phyloP scores from a whole-genome alignment of 2,113 vertebrate species.

The Elephantulus edwardii region DNA sequence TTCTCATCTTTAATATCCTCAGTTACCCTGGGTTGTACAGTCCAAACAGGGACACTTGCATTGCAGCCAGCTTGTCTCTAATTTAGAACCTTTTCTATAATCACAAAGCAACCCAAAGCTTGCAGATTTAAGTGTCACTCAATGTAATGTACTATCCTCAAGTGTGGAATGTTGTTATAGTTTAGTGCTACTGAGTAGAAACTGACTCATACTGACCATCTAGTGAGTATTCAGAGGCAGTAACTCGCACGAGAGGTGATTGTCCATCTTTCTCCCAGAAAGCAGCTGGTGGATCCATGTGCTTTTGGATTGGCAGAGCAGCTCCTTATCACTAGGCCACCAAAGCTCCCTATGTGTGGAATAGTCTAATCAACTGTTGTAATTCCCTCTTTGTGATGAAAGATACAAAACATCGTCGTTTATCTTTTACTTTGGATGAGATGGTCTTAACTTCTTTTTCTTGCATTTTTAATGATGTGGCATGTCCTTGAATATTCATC shows the following conservation, averaged over 20 bases:
- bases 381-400: not conserved
- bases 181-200: no score
- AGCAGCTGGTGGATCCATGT: no score
- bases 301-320: no score
- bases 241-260: no score
- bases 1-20: not conserved
- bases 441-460: not conserved
- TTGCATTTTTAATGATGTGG: not conserved
- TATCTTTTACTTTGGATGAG: not conserved
- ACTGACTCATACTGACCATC: no score
- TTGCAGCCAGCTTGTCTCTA: not conserved
- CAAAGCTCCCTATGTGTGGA: no score
- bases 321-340: no score
- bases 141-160: no score
- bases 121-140: not conserved
- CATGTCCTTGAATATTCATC: not conserved
- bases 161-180: no score
- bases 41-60: not conserved
- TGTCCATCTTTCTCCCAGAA: no score
- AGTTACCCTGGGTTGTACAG: not conserved
- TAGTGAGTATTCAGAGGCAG: no score
- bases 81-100: not conserved
- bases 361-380: not conserved
- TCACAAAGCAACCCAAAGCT: not conserved
- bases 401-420: not conserved